A percentile compares a stretch with the other conserved stretches of the same genome.
Evolutionary conservation across 2,113 vertebrate species (phyloP).

Genomic region (Mormoops blainvillei): DNA sequence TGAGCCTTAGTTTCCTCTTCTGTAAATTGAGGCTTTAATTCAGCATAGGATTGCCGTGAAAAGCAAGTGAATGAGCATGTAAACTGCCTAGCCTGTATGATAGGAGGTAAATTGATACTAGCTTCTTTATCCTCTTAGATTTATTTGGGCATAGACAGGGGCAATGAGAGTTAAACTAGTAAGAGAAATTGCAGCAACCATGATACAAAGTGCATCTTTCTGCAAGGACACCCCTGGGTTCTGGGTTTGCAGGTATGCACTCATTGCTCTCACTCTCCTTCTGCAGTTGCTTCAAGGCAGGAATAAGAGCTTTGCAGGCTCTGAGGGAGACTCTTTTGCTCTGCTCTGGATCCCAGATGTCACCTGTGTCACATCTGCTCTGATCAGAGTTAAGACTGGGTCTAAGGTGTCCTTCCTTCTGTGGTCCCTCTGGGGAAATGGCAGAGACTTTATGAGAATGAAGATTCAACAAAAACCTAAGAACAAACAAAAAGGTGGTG

Average conservation of each 20-base stretch:
- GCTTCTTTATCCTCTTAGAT: not conserved
- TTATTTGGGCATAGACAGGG: not conserved
- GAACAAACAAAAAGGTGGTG: not conserved
- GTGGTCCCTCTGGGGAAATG: not conserved
- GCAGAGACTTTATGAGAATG: not conserved
- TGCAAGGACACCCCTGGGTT: not conserved
- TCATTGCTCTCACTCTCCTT: not conserved
- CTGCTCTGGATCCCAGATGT: not conserved
- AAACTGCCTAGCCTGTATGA: not conserved
- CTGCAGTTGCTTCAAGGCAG: not conserved
- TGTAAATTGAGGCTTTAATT: not conserved
- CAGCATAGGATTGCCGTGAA: not conserved
- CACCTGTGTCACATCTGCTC: not conserved
- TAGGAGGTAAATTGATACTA: not conserved
- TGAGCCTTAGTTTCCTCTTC: not conserved
- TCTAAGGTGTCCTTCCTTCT: not conserved
- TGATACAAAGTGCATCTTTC: constrained; percentile 53
- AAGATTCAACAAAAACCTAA: not conserved
- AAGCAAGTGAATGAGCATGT: not conserved
- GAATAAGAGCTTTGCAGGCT: not conserved
- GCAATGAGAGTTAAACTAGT: not conserved
- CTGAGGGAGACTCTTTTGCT: not conserved
- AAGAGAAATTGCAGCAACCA: not conserved
- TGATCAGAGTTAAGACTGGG: not conserved
- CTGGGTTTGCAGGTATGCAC: constrained; percentile 49